Evolutionary conservation across 2,113 vertebrate species (phyloP), one percentile per base, ranked within the genome.

Genomic region (Toxotes jaculatrix): DNA sequence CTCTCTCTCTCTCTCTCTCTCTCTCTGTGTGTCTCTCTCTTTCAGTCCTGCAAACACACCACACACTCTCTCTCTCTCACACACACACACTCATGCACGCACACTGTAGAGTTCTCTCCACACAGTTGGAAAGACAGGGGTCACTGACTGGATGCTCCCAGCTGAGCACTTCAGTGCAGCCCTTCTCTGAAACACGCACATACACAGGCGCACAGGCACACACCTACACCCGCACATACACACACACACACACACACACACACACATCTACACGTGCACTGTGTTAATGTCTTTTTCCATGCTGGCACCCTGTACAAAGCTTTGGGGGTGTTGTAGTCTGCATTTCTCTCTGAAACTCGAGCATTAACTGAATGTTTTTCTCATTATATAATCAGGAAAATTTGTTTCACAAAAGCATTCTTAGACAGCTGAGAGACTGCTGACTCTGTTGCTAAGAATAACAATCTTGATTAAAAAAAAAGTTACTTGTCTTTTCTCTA

Each of bases 131-230:
- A 76, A 89, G 92, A 84, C 91, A 90, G 89, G 93, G 94, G 93
- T 95, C 93, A 92, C 82, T 91, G 92, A 92, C 89, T 93, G 88
- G 91, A 91, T 87, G 92, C 90, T 92, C 93, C 91, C 92, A 90
- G 79, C 93, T 87, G 89, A 91, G 91, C 68, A 88, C 89, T 92
- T 91, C 80, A 87, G 80, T 93, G 76, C 85, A 89, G 82, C 82
- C 80, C 79, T 87, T 83, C 87, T 87, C 88, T 86, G 82, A 89
- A 83, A 87, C 74, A 72, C 86, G 74, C 78, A 89, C 62, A 75
- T 45, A 79, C 87, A 43, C 32, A 67, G 3, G 49, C 4, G 45
- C 40, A 23, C 38, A 56, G 47, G 17, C 17, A 27, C 77, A 70
- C 61, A 43, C 55, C n/a, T 40, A 79, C 82, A 80, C 45, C 60